Conservation (phyloP, 2,113 vertebrate species). For the Columba livia region DNA sequence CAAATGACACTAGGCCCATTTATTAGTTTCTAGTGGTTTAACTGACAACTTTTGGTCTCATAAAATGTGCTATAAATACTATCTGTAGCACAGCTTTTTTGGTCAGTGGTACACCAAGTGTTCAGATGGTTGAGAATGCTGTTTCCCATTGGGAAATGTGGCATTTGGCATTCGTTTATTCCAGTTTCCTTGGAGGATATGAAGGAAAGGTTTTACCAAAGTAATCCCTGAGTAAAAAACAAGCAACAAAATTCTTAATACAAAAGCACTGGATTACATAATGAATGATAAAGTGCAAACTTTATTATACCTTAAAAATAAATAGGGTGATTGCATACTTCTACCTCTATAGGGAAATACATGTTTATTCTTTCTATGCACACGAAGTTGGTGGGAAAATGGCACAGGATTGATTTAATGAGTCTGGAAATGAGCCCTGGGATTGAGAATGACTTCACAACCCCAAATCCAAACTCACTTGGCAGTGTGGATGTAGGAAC, state of each 20-base stretch:
- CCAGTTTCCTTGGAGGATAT: constrained; percentile 31
- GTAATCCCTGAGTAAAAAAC: not conserved
- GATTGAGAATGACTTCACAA: constrained; percentile 34
- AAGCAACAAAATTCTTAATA: not conserved
- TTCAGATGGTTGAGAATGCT: constrained; percentile 47
- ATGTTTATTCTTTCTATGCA: not conserved
- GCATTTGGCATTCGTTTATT: not conserved
- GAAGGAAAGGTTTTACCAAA: constrained; percentile 23
- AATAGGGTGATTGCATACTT: constrained; percentile 6
- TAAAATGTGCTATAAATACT: constrained; percentile 68
- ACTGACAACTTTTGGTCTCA: constrained; percentile 68
- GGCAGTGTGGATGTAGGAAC: not conserved
- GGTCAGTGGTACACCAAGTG: constrained; percentile 24
- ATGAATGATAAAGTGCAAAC: not conserved
- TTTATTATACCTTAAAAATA: constrained; percentile 3
- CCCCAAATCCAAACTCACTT: constrained; percentile 8
- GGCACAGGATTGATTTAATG: constrained; percentile 21
- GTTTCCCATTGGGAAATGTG: constrained; percentile 59
- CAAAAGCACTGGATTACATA: not conserved
- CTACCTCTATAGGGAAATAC: constrained; percentile 15
- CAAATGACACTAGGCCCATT: constrained; percentile 58
- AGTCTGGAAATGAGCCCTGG: constrained; percentile 39
- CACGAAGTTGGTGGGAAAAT: constrained; percentile 5
- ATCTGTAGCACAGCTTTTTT: constrained; percentile 13
- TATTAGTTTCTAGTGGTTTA: constrained; percentile 73